Evolutionary conservation across 2,113 vertebrate species (phyloP), one percentile per base, ranked within the genome.

Genomic region (Rutilus rutilus): DNA sequence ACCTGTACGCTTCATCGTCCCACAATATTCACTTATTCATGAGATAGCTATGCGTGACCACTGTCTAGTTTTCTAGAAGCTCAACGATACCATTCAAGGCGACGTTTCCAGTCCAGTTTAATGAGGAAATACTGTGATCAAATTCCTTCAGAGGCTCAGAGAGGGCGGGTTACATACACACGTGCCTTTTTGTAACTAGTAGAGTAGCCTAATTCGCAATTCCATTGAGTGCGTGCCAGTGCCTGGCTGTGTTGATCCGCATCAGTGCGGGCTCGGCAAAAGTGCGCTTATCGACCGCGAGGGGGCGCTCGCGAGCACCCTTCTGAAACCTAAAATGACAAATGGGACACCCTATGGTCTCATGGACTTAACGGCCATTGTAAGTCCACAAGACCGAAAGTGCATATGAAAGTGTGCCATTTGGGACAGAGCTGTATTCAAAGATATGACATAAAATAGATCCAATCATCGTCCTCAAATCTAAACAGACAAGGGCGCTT

Each of bases 1-100:
- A 78, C 76, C 76, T 39, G 76, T 15, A 6, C 76, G 33, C 52
- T 39, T 78, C 76, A 78, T 78, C 52, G 9, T 36, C 52, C 21
- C 5, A 39, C 30, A 57, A 78, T n/a, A 36, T 30, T 77, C 9
- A 57, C 25, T 78, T 78, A 59, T 57, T 78, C 30, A 14, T n/a
- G 5, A n/a, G 7, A 30, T 30, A 33, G 33, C 33, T 33, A 6
- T 36, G 14, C 11, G 30, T 23, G 50, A 78, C 17, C 52, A 57
- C 27, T 5, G 6, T 57, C 54, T 57, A 57, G 19, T 36, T 78
- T 33, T 78, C 19, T 27, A 6, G 17, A 1, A 21, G 10, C 33
- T 59, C 23, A 39, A n/a, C 30, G 47, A 21, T 30, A 57, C 19
- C 4, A 4, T 39, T 11, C 30, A 59, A 71, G 19, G 19, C 27